phyloP scores from a whole-genome alignment of 2,113 vertebrate species.

The Lasiurus cinereus region DNA sequence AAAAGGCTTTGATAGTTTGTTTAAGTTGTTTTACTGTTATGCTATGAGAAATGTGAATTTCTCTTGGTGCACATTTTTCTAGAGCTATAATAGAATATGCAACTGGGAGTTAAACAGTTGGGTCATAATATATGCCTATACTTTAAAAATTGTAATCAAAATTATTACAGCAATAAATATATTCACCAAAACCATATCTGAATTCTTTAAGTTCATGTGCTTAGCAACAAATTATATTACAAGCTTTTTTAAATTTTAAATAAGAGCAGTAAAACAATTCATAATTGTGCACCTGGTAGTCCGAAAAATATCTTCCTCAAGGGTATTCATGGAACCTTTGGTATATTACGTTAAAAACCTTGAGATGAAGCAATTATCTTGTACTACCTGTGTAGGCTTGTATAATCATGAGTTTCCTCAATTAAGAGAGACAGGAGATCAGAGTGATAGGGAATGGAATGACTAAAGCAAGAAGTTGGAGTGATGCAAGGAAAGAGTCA shows the following conservation, averaged over 20 bases:
- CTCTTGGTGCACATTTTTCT: neutral
- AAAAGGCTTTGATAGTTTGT: neutral
- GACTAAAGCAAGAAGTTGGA: too few species aligned
- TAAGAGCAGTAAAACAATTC: neutral
- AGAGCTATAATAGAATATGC: neutral
- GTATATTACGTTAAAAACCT: too few species aligned
- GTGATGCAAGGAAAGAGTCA: too few species aligned
- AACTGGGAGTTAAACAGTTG: neutral
- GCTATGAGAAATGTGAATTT: neutral
- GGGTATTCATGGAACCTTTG: too few species aligned
- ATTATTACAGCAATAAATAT: neutral
- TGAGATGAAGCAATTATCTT: too few species aligned
- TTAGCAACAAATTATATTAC: neutral
- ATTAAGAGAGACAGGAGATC: too few species aligned
- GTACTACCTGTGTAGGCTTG: too few species aligned
- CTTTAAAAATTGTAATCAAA: neutral
- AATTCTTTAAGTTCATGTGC: neutral
- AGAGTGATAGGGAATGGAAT: too few species aligned
- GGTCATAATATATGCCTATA: neutral
- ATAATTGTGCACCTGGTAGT: neutral
- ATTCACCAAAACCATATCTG: neutral
- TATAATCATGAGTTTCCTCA: too few species aligned
- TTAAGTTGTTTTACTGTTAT: neutral
- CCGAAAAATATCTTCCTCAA: too few species aligned
- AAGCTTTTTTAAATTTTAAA: neutral